Evolutionary conservation across 2,797 vertebrate species (phyloP), one percentile per base, ranked within the genome.

Genomic region (Chelidonichthys spinosus): DNA sequence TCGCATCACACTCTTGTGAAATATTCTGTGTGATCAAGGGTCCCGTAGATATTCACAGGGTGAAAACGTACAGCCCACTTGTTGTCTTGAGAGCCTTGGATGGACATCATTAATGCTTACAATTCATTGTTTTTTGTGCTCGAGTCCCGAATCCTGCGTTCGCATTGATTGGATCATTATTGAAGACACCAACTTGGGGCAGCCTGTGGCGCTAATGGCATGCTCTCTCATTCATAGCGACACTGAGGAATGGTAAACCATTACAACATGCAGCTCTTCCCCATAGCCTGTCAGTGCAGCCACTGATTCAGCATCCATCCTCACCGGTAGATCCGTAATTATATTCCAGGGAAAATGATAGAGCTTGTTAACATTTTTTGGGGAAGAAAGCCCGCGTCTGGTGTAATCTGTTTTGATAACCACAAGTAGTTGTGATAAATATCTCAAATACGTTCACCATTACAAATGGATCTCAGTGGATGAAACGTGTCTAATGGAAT

Each of bases 121-220:
- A 53, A 39, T 80, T 77, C 73, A 74, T 85, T 85, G 78, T 83
- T 88, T 25, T 88, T 81, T 81, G 63, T 82, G 64, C 71, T 73
- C 1, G 2, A 43, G 64, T 60, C 69, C 50, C 59, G 58, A 82
- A 69, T 81, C 77, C 53, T 72, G 18, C 72, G 68, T 67, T 86
- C 18, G 54, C 70, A 87, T 87, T 87, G 89, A 91, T 90, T 83
- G 75, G 70, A 60, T 85, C 72, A 89, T 92, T 88, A 91, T 84
- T 63, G 33, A 61, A 84, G 86, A 79, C 79, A 72, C 84, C 72
- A 83, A 74, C 77, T 80, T 82, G 66, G 65, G 78, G 75, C 76
- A 72, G 78, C 81, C 85, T 78, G 85, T 76, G 86, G 90, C 73
- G 84, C 80, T 89, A 91, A 94, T 92, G 86, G 84, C 74, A 69